Conservation (phyloP, 2,888 invertebrate species). For the Panorpa germanica region DNA sequence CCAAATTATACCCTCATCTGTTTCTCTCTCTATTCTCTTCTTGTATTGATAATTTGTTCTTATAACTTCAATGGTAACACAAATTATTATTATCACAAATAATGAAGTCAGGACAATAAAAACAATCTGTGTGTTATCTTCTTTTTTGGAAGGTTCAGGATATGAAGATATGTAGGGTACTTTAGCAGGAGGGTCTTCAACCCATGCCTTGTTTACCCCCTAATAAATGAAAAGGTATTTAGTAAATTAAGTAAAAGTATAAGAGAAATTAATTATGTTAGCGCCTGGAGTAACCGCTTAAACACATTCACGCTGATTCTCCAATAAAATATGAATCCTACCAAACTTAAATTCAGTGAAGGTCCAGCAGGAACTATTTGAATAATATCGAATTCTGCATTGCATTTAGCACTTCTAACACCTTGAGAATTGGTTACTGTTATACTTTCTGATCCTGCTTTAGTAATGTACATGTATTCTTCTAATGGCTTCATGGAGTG, state of each 20-base stretch:
- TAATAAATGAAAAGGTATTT: conserved; percentile 17
- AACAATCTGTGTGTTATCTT: conserved; percentile 62
- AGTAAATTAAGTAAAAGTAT: not conserved
- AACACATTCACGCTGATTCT: conserved; percentile 1
- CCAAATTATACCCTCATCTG: conserved; percentile 54
- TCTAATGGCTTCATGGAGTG: conserved; percentile 72
- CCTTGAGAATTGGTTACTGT: conserved; percentile 76
- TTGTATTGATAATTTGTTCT: conserved; percentile 56
- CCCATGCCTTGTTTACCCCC: conserved; percentile 67
- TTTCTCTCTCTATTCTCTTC: conserved; percentile 50
- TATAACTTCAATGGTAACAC: conserved; percentile 56
- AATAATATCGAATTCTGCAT: conserved; percentile 50
- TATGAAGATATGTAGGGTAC: conserved; percentile 56
- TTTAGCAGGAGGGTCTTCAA: conserved; percentile 63
- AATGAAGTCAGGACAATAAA: conserved; percentile 61
- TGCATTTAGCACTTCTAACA: conserved; percentile 71
- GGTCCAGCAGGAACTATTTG: conserved; percentile 36
- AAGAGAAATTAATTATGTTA: conserved; percentile 1
- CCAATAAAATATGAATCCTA: conserved; percentile 18
- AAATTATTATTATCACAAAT: conserved; percentile 48
- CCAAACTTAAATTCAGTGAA: conserved; percentile 36
- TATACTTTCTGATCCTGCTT: conserved; percentile 64
- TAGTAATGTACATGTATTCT: conserved; percentile 83
- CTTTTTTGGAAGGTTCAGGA: conserved; percentile 52
- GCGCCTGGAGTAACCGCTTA: conserved; percentile 8